A percentile compares a stretch with the other conserved stretches of the same genome.
These are phyloP conservation scores for Heteromyza rotundicornis DNA, from an alignment of 2,888 invertebrate species.

Conservation along the genomic window DNA sequence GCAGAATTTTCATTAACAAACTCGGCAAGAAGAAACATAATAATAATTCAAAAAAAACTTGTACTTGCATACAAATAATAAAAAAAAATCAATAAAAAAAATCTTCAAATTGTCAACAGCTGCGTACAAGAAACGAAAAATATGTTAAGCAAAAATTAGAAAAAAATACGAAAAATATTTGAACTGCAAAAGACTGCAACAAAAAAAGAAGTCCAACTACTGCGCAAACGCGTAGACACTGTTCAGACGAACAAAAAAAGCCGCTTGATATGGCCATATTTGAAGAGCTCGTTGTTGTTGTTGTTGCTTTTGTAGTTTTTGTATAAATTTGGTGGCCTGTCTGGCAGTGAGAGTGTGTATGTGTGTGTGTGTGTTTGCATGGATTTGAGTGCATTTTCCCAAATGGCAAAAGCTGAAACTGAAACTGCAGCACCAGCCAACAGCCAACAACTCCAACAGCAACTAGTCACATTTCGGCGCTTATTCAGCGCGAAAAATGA, in stretches of 20 bases:
- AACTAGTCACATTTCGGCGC: not conserved
- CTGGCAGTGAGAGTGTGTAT: not conserved
- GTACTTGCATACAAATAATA: too few species aligned
- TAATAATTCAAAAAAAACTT: too few species aligned
- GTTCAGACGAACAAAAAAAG: constrained; percentile 14
- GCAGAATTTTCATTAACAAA: not conserved
- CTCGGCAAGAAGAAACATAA: too few species aligned
- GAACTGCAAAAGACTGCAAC: not conserved
- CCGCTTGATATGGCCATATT: too few species aligned
- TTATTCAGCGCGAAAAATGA: constrained; percentile 14
- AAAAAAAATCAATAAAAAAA: too few species aligned
- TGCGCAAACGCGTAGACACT: constrained; percentile 8
- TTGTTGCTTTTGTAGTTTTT: too few species aligned
- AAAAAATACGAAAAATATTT: too few species aligned
- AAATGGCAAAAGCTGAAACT: not conserved
- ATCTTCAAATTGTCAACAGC: not conserved
- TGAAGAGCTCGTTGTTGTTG: too few species aligned
- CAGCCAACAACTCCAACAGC: not conserved
- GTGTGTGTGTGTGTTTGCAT: too few species aligned
- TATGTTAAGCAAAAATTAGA: too few species aligned
- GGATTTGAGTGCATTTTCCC: constrained; percentile 1
- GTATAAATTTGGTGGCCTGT: too few species aligned
- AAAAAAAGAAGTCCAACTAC: not conserved
- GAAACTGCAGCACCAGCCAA: not conserved
- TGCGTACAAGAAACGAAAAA: too few species aligned